Base-by-base conservation (phyloP, 2,888 invertebrate species). In the Netelia fuscicornis region DNA sequence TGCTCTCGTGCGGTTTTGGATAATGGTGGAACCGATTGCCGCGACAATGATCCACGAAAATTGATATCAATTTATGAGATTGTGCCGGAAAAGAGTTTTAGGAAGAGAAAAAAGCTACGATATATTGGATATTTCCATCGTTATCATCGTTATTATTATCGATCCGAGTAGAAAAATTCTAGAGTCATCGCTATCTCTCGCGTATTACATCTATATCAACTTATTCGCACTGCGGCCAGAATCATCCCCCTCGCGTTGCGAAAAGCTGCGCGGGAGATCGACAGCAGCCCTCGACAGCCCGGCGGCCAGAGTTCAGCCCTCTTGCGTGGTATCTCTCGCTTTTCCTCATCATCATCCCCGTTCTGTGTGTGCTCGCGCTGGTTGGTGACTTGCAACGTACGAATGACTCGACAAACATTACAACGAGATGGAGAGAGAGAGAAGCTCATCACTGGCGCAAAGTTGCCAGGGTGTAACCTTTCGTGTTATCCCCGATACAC, bases 371-470 rank as follows among this genome's bases (percentile, higher is more conserved):
- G 37, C 37, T 88, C 87, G 87, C 88, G 89, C 89, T 87, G 87
- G 87, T 88, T 83, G 87, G 86, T 92, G 92, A 92, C 92, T 92
- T 91, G 92, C 92, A 91, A 37, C 85, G 84, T 86, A 64, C 42
- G 75, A 85, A 88, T 89, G 88, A 90, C 89, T 89, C 87, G 86
- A 83, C 91, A 90, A 84, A 71, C 80, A 81, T 54, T 74, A 81
- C 85, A 81, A 80, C 72, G 62, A 54, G 56, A 56, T 56, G 54
- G 25, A 81, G 74, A 74, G 75, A 83, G 78, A 80, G 85, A 62
- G 84, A 80, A 82, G 75, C 85, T 72, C 23, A 76, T 81, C 58
- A 77, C 6, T 6, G 78, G 70, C 30, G 77, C 83, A 71, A 86
- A 87, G 37, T 77, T 80, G 84, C 60, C 70, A 78, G 72, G 67